Evolutionary conservation across 2,113 vertebrate genomes (phyloP), one percentile per base, ranked within the genome.

Genomic region (Pyxicephalus adspersus): DNA sequence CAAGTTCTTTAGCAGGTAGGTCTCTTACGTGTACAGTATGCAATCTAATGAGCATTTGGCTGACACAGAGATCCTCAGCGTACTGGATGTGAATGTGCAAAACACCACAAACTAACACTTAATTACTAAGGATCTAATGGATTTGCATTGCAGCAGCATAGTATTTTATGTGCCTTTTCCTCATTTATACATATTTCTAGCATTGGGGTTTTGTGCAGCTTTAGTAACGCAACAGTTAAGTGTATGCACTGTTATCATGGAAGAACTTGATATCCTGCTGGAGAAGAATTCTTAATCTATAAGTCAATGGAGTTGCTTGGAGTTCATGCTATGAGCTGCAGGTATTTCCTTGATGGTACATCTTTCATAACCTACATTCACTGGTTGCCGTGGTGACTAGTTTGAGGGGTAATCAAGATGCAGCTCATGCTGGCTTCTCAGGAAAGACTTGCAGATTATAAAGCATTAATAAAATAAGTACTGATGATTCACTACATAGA

Each of bases 391-490:
- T 75, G 80, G 80, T 75, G 80, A 82, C 71, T 25, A 61, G 61
- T 45, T 65, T 25, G 50, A 82, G 80, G 58, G 51, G 70, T 75
- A 74, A 82, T 82, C 80, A 64, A 82, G 71, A 82, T 82, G 80
- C 70, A 75, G 58, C 61, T 74, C 80, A 82, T 74, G 80, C 51
- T 55, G 52, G 16, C 79, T 81, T 17, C 68, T 81, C 60, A 81
- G 79, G 50, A 81, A 81, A 63, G 38, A 55, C 38, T 34, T 17
- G 22, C 60, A 17, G 50, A 74, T 82, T 66, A 82, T 75, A 75
- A 50, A 82, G 64, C 64, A 55, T 75, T 82, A 75, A 50, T 75
- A 82, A 58, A 45, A 65, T 18, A 57, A 45, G 52, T 66, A 11
- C 57, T 64, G 71, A 82, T 50, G 16, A 65, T 11, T 57, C 66